phyloP scores from a whole-genome alignment of 2,797 vertebrate genomes.

The Heterohyrax brucei region DNA sequence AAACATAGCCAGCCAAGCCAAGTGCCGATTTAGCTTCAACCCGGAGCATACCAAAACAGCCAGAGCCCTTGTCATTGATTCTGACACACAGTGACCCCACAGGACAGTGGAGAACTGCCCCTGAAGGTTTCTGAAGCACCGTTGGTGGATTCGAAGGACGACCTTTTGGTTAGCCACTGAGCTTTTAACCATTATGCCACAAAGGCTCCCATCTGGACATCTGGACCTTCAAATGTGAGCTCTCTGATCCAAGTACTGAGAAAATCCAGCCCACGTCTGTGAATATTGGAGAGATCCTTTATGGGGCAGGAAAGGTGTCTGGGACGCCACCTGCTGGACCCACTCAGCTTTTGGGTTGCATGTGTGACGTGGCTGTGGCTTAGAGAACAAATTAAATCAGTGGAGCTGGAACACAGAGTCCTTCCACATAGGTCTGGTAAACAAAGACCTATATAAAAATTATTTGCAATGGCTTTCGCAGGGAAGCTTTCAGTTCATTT shows the following conservation, averaged over 20 bases:
- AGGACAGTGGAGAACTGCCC: too few species aligned
- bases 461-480: conserved; percentile 10
- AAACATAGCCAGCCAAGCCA: not conserved
- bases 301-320: conserved; percentile 38
- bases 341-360: not conserved
- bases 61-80: too few species aligned
- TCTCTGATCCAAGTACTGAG: not conserved
- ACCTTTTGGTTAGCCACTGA: too few species aligned
- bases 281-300: not conserved
- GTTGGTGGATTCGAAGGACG: too few species aligned
- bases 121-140: too few species aligned
- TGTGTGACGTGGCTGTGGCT: not conserved
- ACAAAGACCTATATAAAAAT: conserved; percentile 61
- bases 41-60: not conserved
- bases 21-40: not conserved
- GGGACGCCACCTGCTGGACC: conserved; percentile 75
- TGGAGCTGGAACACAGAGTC: conserved; percentile 44
- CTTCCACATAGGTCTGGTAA: conserved; percentile 58
- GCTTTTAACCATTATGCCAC: too few species aligned
- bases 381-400: conserved; percentile 75
- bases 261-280: not conserved
- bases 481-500: conserved; percentile 4
- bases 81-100: too few species aligned
- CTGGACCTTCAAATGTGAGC: not conserved
- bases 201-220: not conserved